A percentile compares a stretch with the other conserved stretches of the same genome.
These are phyloP conservation scores for Hyperoplus lanceolatus DNA, from an alignment of 2,797 vertebrate species.

Conservation along the genomic window DNA sequence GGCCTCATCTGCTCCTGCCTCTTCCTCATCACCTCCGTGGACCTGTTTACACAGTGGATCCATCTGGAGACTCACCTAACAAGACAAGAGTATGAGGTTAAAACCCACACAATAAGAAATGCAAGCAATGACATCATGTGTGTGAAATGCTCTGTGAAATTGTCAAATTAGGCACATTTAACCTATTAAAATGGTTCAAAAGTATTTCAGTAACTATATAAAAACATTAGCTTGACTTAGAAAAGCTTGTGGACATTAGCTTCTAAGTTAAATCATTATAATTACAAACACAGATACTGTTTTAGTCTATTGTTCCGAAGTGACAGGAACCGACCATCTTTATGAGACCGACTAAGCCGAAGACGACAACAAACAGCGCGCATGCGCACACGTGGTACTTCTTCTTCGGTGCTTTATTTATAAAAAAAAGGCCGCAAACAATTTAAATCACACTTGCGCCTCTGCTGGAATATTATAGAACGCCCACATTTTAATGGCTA, in stretches of 20 bases:
- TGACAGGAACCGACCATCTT: neutral
- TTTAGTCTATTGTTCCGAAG: too few species aligned
- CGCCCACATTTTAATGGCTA: neutral
- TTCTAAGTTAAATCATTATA: too few species aligned
- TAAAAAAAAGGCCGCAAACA: too few species aligned
- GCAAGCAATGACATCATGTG: fast-evolving
- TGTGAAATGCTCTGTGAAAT: neutral
- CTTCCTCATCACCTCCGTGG: constrained; percentile 10
- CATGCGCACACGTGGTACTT: constrained; percentile 44
- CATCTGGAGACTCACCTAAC: constrained; percentile 53
- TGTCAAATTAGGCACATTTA: too few species aligned
- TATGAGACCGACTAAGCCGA: neutral
- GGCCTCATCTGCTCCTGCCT: constrained; percentile 39
- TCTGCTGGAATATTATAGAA: constrained; percentile 20
- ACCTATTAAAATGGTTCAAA: too few species aligned
- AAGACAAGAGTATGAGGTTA: neutral
- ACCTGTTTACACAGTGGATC: constrained; percentile 32
- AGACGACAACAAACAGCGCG: neutral
- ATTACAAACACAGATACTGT: too few species aligned
- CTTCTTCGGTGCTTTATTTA: neutral
- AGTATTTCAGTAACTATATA: too few species aligned
- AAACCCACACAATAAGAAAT: neutral
- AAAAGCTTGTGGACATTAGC: too few species aligned
- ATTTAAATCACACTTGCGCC: constrained; percentile 14
- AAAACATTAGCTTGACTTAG: too few species aligned